Percentiles rank a stretch among this genome's conserved stretches.
Conservation (phyloP, 2,888 invertebrate species). For the Lepidonotus clava region DNA sequence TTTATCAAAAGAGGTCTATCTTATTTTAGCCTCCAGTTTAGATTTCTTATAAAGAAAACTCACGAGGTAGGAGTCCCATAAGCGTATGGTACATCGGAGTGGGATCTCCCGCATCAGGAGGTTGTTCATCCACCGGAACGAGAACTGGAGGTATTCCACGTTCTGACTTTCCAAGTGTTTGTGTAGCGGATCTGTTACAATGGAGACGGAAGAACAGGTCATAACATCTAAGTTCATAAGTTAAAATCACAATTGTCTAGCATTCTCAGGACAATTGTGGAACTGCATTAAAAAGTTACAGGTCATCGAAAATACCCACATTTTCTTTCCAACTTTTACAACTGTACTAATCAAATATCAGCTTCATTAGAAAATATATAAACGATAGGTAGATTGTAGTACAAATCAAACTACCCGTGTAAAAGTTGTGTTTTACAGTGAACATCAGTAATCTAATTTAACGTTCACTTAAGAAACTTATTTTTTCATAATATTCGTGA, state of each 20-base stretch:
- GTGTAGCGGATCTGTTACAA: conserved; percentile 86
- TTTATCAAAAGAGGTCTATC: too few relatives aligned
- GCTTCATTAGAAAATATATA: too few relatives aligned
- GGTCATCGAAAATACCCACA: too few relatives aligned
- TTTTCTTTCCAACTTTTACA: too few relatives aligned
- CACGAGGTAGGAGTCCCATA: conserved; percentile 99
- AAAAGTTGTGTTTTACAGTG: neutral
- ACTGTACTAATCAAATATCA: too few relatives aligned
- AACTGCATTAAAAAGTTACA: too few relatives aligned
- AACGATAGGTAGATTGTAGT: neutral
- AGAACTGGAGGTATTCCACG: conserved; percentile 99
- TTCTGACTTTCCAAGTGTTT: conserved; percentile 94
- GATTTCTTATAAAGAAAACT: too few relatives aligned
- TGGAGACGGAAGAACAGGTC: too few relatives aligned
- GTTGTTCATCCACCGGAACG: conserved; percentile 99
- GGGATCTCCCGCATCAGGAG: conserved; percentile 98
- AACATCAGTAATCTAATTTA: neutral
- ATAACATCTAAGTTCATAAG: too few relatives aligned
- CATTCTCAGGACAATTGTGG: too few relatives aligned
- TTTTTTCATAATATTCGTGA: neutral
- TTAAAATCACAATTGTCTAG: too few relatives aligned
- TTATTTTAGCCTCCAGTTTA: too few relatives aligned
- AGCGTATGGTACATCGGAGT: conserved; percentile 95
- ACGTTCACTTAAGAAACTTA: neutral
- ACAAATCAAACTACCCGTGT: neutral